Evolutionary conservation across 2,888 invertebrate genomes (phyloP).

Genomic region (Zeuzera pyrina): DNA sequence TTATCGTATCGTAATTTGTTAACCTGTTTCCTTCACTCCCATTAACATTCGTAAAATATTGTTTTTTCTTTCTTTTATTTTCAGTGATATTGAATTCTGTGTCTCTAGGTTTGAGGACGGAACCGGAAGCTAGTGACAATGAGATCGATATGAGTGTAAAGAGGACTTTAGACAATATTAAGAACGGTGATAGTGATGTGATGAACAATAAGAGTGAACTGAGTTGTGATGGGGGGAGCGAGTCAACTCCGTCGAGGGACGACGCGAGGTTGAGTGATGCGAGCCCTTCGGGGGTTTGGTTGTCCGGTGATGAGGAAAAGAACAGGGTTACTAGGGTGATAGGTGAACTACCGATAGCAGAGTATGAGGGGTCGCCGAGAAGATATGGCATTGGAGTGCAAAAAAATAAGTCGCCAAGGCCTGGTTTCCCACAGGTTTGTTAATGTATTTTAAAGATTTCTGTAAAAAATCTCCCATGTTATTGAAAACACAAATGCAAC

Average conservation of each 20-base stretch:
- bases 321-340: conserved; percentile 77
- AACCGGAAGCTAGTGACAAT: conserved; percentile 66
- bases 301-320: conserved; percentile 52
- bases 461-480: too few species aligned
- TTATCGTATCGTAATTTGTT: too few species aligned
- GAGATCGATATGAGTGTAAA: conserved; percentile 65
- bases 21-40: conserved; percentile 9
- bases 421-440: conserved; percentile 87
- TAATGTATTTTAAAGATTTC: too few species aligned
- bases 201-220: conserved; percentile 63
- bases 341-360: conserved; percentile 91
- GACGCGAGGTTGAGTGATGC: conserved; percentile 43
- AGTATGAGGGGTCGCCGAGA: conserved; percentile 92
- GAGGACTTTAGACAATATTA: conserved; percentile 67
- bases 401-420: conserved; percentile 83
- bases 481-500: too few species aligned
- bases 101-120: conserved; percentile 69
- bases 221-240: conserved; percentile 47
- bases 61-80: conserved; percentile 57
- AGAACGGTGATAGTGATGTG: conserved; percentile 65
- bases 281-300: conserved; percentile 49
- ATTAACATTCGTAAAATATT: conserved; percentile 34
- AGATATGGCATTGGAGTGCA: conserved; percentile 85
- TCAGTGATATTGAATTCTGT: conserved; percentile 72
- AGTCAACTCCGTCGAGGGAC: conserved; percentile 46